A percentile compares a stretch with the other conserved stretches of the same genome.
These are phyloP conservation scores for Pseudanteris insignis DNA, from an alignment of 2,888 invertebrate species.

Conservation along the genomic window DNA sequence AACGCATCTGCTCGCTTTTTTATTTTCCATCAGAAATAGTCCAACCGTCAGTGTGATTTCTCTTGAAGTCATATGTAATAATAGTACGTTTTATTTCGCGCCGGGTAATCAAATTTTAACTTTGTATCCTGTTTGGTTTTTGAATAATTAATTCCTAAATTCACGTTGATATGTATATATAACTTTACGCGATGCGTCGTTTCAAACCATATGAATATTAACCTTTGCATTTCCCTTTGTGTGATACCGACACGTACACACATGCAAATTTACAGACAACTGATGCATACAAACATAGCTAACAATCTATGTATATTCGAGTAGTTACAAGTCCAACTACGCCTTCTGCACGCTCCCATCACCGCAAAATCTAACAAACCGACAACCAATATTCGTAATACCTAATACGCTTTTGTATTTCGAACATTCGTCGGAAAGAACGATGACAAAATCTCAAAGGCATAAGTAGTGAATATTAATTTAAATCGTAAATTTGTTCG, in stretches of 20 bases:
- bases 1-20: no score
- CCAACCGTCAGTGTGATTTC: no score
- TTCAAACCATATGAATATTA: conserved; percentile 59
- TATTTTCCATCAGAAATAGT: no score
- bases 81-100: neutral
- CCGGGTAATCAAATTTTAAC: neutral
- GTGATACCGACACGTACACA: conserved; percentile 50
- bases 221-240: conserved; percentile 48
- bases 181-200: conserved; percentile 41
- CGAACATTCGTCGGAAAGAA: conserved; percentile 14
- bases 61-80: neutral
- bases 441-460: conserved; percentile 5
- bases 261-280: conserved; percentile 42
- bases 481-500: no score
- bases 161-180: conserved; percentile 13
- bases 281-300: conserved; percentile 17
- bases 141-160: conserved; percentile 58
- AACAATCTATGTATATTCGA: conserved; percentile 34
- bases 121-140: conserved; percentile 2
- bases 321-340: conserved; percentile 49
- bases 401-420: conserved; percentile 55
- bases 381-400: conserved; percentile 59
- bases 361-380: conserved; percentile 41
- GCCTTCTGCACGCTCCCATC: conserved; percentile 29
- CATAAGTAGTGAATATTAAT: no score